A percentile compares a stretch with the other conserved stretches of the same genome.
phyloP scores from a whole-genome alignment of 2,888 invertebrate species.

The Crioceris asparagi region DNA sequence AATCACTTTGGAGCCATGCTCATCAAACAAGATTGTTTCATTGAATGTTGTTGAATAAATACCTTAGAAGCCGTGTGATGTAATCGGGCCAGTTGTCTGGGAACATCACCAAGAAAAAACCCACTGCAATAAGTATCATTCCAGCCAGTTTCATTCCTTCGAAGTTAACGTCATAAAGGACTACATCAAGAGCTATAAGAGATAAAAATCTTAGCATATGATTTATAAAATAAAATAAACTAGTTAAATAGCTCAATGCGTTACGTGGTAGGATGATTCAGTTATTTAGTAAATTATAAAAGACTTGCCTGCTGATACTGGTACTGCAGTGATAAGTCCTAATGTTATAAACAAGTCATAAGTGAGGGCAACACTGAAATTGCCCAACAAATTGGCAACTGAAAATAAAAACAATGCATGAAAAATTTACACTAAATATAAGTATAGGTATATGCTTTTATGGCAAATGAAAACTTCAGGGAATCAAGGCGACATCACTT shows the following conservation, averaged over 20 bases:
- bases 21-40: not conserved
- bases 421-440: not conserved
- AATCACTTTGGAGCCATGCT: too few relatives aligned
- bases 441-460: not conserved
- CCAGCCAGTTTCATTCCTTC: constrained; percentile 95
- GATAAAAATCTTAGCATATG: constrained; percentile 5
- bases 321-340: constrained; percentile 87
- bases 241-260: not conserved
- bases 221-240: not conserved
- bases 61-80: constrained; percentile 81
- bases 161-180: constrained; percentile 75
- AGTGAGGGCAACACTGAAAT: constrained; percentile 87
- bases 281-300: constrained; percentile 3
- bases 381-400: constrained; percentile 88
- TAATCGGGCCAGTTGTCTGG: constrained; percentile 96
- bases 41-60: too few relatives aligned
- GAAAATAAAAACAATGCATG: constrained; percentile 32
- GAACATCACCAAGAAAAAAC: constrained; percentile 88
- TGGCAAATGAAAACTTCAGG: not conserved
- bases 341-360: constrained; percentile 92
- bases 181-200: constrained; percentile 68
- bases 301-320: constrained; percentile 87
- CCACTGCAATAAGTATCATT: constrained; percentile 79
- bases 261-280: too few relatives aligned
- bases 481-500: too few relatives aligned